These are phyloP conservation scores for Mythimna loreyi DNA, from an alignment of 2,888 invertebrate species.

Conservation along the genomic window DNA sequence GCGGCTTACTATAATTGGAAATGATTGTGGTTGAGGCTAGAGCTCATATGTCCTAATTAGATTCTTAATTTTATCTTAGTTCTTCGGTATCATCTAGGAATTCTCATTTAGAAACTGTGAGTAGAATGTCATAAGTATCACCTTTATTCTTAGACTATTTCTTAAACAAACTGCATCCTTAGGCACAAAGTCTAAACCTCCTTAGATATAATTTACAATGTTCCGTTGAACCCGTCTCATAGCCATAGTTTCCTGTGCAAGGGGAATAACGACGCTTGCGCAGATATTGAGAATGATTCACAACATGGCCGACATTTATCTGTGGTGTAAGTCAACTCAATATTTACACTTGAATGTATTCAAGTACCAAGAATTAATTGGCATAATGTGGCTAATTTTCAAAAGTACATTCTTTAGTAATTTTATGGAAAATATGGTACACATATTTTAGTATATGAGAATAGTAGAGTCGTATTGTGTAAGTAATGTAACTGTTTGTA, in stretches of 20 bases:
- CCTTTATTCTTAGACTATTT: neutral
- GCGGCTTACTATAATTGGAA: neutral
- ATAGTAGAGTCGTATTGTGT: constrained; percentile 4
- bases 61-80: neutral
- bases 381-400: neutral
- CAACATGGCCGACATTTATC: constrained; percentile 59
- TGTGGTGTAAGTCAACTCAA: constrained; percentile 34
- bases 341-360: constrained; percentile 39
- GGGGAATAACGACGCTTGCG: constrained; percentile 65
- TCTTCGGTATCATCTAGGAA: neutral
- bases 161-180: constrained; percentile 20
- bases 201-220: constrained; percentile 46
- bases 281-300: constrained; percentile 65
- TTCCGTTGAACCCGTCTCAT: constrained; percentile 52
- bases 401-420: neutral
- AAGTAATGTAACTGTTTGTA: constrained; percentile 9
- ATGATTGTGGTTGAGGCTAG: neutral
- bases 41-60: neutral
- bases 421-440: neutral
- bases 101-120: neutral
- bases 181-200: constrained; percentile 31
- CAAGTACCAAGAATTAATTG: constrained; percentile 18
- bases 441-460: neutral
- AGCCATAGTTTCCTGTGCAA: constrained; percentile 65
- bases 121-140: neutral